Conservation (phyloP, 1,140 invertebrate species). For the Drosophila parabipectinata region DNA sequence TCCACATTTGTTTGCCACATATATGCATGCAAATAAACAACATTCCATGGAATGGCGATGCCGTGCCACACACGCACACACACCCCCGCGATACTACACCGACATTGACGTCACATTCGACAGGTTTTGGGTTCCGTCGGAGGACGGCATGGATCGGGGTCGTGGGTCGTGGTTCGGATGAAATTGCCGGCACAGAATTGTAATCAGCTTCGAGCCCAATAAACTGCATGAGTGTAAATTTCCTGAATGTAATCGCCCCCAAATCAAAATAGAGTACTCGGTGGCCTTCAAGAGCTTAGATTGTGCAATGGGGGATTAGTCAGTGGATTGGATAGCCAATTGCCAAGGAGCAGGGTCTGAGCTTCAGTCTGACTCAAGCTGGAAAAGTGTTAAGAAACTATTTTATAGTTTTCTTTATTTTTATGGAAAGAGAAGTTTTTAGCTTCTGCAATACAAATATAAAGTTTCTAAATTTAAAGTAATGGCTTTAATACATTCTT, state of each 20-base stretch:
- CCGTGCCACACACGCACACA: conserved; percentile 7
- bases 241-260: conserved; percentile 66
- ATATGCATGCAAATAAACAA: conserved; percentile 44
- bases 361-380: neutral
- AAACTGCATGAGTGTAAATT: conserved; percentile 65
- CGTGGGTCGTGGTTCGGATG: conserved; percentile 8
- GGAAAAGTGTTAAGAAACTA: neutral
- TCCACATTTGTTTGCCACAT: conserved; percentile 39
- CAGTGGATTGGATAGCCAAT: conserved; percentile 4
- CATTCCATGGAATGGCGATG: conserved; percentile 5
- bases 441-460: neutral
- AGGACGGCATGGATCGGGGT: neutral
- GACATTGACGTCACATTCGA: conserved; percentile 45
- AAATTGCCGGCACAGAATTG: conserved; percentile 64
- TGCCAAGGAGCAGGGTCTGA: neutral
- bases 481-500: no score
- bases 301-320: conserved; percentile 16
- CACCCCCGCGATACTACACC: conserved; percentile 9
- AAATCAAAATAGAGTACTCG: conserved; percentile 47
- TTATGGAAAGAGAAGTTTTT: neutral
- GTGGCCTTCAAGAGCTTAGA: conserved; percentile 45
- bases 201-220: conserved; percentile 65
- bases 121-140: conserved; percentile 6
- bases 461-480: no score
- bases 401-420: neutral